A percentile compares a stretch with the other conserved stretches of the same genome.
Evolutionary conservation across 2,797 vertebrate species (phyloP).

Genomic region (Darevskia nairensis): DNA sequence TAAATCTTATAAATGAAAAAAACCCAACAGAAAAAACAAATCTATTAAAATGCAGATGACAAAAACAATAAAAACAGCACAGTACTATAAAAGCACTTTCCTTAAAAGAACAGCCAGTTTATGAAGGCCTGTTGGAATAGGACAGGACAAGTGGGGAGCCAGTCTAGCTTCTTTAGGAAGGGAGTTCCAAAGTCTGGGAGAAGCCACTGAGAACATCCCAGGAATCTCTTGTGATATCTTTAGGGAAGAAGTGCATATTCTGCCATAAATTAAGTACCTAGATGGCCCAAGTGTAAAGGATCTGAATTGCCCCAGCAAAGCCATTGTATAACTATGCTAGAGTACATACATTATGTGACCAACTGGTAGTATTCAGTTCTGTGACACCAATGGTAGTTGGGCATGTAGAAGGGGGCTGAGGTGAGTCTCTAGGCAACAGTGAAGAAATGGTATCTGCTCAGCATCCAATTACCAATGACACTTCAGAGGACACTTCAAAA

Average conservation of each 20-base stretch:
- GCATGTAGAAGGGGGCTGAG: not conserved
- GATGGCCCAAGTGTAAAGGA: not conserved
- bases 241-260: not conserved
- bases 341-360: not conserved
- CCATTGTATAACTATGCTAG: not conserved
- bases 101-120: too few species aligned
- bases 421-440: constrained; percentile 1
- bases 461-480: constrained; percentile 20
- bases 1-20: too few species aligned
- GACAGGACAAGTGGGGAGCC: too few species aligned
- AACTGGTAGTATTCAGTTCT: not conserved
- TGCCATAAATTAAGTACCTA: not conserved
- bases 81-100: too few species aligned
- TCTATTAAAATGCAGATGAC: too few species aligned
- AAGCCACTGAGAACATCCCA: not conserved
- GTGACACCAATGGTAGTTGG: not conserved
- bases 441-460: constrained; percentile 8
- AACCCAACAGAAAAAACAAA: too few species aligned
- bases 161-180: too few species aligned
- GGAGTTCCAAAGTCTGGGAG: too few species aligned
- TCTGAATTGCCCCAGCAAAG: not conserved
- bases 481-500: constrained; percentile 20
- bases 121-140: too few species aligned
- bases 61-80: too few species aligned
- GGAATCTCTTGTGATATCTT: not conserved